These are phyloP conservation scores for Anableps anableps DNA, from an alignment of 2,797 vertebrate genomes.

Conservation along the genomic window DNA sequence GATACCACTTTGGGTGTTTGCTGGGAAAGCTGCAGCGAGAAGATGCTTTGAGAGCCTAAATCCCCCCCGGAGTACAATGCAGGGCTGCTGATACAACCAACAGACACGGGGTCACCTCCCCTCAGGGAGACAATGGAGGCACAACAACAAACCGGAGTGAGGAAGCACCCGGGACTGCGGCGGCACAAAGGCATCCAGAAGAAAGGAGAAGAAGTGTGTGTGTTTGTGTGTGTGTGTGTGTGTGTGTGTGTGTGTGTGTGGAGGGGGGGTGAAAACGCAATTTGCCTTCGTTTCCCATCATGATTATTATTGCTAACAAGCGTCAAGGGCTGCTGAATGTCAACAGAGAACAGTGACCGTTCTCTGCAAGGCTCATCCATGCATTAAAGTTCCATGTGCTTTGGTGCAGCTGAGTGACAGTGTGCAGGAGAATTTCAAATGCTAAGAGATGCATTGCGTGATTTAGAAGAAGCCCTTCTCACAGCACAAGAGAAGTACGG, in stretches of 20 bases:
- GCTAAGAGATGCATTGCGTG: conserved; percentile 44
- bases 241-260: too few species aligned
- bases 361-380: conserved; percentile 37
- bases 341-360: conserved; percentile 57
- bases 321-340: conserved; percentile 72
- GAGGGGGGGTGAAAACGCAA: conserved; percentile 44
- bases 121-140: conserved; percentile 79
- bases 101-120: conserved; percentile 86
- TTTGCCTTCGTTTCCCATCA: conserved; percentile 55
- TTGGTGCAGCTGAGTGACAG: conserved; percentile 32
- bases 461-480: conserved; percentile 58
- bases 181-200: conserved; percentile 63
- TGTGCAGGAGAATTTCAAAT: conserved; percentile 36
- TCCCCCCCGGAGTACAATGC: conserved; percentile 84
- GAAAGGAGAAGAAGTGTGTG: conserved; percentile 26
- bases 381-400: neutral
- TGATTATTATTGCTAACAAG: conserved; percentile 72
- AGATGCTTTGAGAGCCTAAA: conserved; percentile 87
- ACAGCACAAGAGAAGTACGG: conserved; percentile 69
- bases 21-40: conserved; percentile 78
- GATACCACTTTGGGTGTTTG: conserved; percentile 85
- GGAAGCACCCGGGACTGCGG: conserved; percentile 60
- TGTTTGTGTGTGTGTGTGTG: neutral
- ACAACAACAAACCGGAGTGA: conserved; percentile 74
- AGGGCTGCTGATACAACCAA: conserved; percentile 83